Evolutionary conservation across 1,140 invertebrate genomes (phyloP).

Genomic region (Brachionus plicatilis): DNA sequence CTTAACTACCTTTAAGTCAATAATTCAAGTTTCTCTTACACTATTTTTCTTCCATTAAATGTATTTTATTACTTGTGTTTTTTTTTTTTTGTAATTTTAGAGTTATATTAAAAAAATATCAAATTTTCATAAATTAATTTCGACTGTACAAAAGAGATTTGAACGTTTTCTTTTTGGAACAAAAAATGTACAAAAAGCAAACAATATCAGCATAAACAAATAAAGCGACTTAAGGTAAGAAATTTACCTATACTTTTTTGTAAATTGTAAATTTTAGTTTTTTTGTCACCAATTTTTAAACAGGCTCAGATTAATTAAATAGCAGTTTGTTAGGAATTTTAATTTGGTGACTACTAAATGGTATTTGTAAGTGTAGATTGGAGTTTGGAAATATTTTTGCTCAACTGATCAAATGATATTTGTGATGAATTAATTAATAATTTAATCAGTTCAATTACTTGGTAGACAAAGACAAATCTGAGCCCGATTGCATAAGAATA

Average conservation of each 20-base stretch:
- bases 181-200: slow-evolving; percentile 1
- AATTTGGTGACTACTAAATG: neutral
- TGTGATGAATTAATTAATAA: neutral
- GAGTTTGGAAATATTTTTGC: no score
- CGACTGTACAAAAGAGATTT: neutral
- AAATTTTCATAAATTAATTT: neutral
- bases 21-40: slow-evolving; percentile 24
- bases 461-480: neutral
- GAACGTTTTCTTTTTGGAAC: neutral
- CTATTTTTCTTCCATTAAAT: neutral
- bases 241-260: neutral
- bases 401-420: neutral
- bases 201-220: neutral
- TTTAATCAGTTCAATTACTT: neutral
- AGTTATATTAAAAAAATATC: neutral
- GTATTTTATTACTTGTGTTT: neutral
- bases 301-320: neutral
- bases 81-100: slow-evolving; percentile 8
- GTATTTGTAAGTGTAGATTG: no score
- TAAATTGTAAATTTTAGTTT: neutral
- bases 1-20: slow-evolving; percentile 36
- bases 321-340: neutral
- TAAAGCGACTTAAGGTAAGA: neutral
- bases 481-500: neutral
- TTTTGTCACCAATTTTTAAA: neutral